A percentile compares a stretch with the other conserved stretches of the same genome.
Conservation (phyloP, 2,113 vertebrate genomes). For the Casuarius casuarius region DNA sequence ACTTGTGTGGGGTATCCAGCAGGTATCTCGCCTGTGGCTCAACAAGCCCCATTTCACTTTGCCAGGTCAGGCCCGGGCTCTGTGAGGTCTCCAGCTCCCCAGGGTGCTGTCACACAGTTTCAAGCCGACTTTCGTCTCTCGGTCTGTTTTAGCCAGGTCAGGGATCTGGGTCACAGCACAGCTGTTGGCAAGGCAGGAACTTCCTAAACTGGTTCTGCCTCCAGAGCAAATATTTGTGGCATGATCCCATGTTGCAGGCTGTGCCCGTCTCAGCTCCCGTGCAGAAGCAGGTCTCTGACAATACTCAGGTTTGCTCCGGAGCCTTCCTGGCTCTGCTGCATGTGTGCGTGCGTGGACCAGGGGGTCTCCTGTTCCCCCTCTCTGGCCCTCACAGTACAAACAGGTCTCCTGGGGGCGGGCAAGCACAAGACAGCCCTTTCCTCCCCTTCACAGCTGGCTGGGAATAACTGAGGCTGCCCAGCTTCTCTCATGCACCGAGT, state of each 20-base stretch:
- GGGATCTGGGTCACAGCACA: not conserved
- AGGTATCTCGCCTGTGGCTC: too few relatives aligned
- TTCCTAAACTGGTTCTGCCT: not conserved
- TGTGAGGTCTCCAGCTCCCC: not conserved
- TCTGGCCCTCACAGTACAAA: too few relatives aligned
- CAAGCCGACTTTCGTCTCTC: not conserved
- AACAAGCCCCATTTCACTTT: not conserved
- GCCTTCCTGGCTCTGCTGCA: not conserved
- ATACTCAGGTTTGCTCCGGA: not conserved
- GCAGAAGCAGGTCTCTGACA: not conserved
- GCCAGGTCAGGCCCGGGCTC: not conserved
- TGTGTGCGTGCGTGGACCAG: rapidly evolving
- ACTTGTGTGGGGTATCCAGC: not conserved
- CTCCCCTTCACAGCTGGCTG: not conserved
- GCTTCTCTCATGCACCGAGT: not conserved
- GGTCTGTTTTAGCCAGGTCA: not conserved
- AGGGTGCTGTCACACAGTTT: not conserved
- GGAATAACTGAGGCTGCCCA: not conserved
- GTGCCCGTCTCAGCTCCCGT: not conserved
- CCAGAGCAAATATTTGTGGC: not conserved
- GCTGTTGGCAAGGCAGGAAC: not conserved
- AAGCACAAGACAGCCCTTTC: not conserved
- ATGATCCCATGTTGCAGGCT: not conserved
- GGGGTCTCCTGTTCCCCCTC: not conserved
- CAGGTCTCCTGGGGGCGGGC: not conserved